Evolutionary conservation across 2,888 invertebrate genomes (phyloP), one percentile per base, ranked within the genome.

Genomic region (Drosophila tripunctata): DNA sequence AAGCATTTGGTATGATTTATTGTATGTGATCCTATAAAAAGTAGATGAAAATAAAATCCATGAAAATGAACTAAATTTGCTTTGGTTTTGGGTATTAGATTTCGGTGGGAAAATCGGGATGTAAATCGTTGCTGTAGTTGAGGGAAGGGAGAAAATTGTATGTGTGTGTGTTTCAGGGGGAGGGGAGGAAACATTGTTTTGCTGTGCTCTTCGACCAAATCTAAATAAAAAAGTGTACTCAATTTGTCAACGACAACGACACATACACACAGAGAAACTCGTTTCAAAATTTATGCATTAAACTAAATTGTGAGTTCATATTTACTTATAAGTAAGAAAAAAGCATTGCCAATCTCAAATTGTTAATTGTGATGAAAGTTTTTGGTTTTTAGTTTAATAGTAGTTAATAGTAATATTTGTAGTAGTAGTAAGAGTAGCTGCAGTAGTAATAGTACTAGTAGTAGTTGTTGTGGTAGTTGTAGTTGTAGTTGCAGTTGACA

Each of bases 21-120:
- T 40, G 30, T 57, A 50, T 57, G 71, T 62, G 72, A 50, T 62
- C 80, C 84, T 80, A 77, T 80, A 60, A 78, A 80, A 73, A 68
- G 67, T 66, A 66, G 64, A 67, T 41, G 62, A 75, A 66, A 84
- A 78, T 65, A 74, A 65, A 78, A 81, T 47, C 51, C 58, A 67
- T 67, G 63, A 78, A n/a, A 24, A 57, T 71, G 72, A 81, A 50
- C 47, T 19, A 30, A 51, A 56, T 27, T 27, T 21, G 3, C 10
- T 27, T 27, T 45, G 47, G 61, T 30, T 50, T 58, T 38, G 15
- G 19, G 45, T 24, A 19, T 38, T 38, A 51, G 41, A 27, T 31
- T 35, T 27, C n/a, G 21, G 36, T 5, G 48, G 36, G 45, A 35
- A 47, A 45, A 33, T 64, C 51, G 52, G 44, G 38, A 54, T 50